phyloP scores from a whole-genome alignment of 2,113 vertebrate species.

The Malurus cyaneus region DNA sequence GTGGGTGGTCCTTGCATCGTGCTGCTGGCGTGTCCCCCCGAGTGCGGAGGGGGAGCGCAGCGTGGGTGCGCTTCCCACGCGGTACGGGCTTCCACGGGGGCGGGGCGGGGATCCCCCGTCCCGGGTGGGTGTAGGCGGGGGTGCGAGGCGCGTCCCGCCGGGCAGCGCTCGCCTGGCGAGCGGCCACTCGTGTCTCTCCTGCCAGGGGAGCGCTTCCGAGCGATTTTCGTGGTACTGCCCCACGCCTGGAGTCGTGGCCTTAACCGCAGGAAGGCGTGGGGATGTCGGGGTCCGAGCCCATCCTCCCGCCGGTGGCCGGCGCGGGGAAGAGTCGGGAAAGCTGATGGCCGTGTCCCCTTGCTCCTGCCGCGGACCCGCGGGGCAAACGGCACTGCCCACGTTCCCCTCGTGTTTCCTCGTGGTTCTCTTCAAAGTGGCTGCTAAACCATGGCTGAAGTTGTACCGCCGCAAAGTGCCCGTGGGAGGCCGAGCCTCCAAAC shows the following conservation, averaged over 20 bases:
- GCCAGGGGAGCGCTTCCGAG: not conserved
- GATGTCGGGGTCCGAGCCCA: not conserved
- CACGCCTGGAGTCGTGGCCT: not conserved
- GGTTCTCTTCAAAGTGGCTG: not conserved
- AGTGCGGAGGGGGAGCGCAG: not conserved
- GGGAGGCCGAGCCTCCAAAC: not conserved
- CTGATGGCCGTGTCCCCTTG: rapidly evolving
- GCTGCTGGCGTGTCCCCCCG: not conserved
- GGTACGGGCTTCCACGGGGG: no score
- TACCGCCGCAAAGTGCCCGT: not conserved
- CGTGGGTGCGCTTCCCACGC: not conserved
- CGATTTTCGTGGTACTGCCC: rapidly evolving
- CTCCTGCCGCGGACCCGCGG: not conserved
- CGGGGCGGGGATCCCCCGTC: not conserved
- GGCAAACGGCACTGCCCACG: not conserved
- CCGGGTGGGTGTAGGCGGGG: not conserved
- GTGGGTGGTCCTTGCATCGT: not conserved
- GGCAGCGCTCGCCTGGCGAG: not conserved
- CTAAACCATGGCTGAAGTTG: not conserved
- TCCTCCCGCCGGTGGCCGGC: not conserved
- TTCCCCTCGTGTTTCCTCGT: not conserved
- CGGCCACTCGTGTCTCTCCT: not conserved
- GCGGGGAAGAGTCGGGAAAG: rapidly evolving
- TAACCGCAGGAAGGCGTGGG: not conserved
- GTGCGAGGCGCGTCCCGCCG: not conserved